These are phyloP conservation scores for Morinoia aosen DNA, from an alignment of 2,888 invertebrate species.

Conservation along the genomic window DNA sequence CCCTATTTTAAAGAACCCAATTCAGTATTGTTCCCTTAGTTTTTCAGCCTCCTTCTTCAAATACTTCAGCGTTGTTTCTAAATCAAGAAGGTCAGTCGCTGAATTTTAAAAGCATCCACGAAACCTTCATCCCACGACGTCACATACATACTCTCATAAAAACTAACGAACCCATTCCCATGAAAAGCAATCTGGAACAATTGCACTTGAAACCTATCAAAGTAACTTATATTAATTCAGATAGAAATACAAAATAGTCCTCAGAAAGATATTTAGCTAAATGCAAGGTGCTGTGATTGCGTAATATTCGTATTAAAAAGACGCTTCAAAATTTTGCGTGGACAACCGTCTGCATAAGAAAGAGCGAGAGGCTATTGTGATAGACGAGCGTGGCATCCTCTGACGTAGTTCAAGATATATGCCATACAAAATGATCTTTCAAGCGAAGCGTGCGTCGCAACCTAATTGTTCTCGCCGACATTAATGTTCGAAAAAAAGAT, in stretches of 20 bases:
- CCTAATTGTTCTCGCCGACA: not conserved
- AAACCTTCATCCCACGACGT: not conserved
- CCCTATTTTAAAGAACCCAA: not conserved
- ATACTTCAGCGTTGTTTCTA: not conserved
- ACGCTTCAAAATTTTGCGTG: not conserved
- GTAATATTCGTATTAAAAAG: not conserved
- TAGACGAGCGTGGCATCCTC: not conserved
- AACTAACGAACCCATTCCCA: too few relatives aligned
- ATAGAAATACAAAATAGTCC: not conserved
- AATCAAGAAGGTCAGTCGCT: not conserved
- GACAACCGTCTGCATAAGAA: not conserved
- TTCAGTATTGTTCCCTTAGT: not conserved
- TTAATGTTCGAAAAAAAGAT: not conserved
- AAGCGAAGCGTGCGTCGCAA: not conserved
- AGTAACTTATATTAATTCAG: not conserved
- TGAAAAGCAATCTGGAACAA: too few relatives aligned
- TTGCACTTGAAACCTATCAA: not conserved
- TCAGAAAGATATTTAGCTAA: not conserved
- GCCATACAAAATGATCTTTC: not conserved
- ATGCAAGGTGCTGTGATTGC: not conserved
- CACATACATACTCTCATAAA: not conserved
- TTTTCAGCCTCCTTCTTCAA: not conserved
- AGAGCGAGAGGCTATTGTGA: not conserved
- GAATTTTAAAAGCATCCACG: not conserved
- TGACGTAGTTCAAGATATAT: not conserved